Base-by-base conservation (phyloP, 1,140 invertebrate species). In the Harlomillsia oculata region DNA sequence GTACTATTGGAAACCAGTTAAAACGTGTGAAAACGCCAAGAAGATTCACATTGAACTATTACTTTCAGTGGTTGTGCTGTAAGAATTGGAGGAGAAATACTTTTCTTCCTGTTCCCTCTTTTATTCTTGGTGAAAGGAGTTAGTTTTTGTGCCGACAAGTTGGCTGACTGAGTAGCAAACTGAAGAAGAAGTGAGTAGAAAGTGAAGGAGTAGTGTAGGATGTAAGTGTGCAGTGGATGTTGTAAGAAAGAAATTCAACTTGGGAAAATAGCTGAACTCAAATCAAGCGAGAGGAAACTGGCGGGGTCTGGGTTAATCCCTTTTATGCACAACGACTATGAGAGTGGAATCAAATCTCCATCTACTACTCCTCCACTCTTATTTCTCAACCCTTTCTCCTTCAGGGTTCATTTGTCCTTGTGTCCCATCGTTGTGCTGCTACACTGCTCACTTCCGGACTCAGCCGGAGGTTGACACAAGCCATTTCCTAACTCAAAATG, bases 241-340 rank as follows among this genome's bases (percentile, higher is more conserved):
- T n/a, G n/a, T n/a, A n/a, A n/a, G n/a, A n/a, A n/a, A n/a, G n/a
- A n/a, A n/a, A n/a, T n/a, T n/a, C n/a, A n/a, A 5, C 40, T 25
- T 25, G 23, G 28, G 25, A 32, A 46, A 41, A 44, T 53, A 58
- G 41, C 56, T 37, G 6, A 13, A 14, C 9, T 45, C 41, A 58
- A 58, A 52, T 58, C 39, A 58, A 58, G 40, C 43, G 49, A 58
- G 30, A 26, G 30, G 36, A 59, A 45, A 37, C 50, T 26, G 21
- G 26, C n/a, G n/a, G n/a, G n/a, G n/a, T n/a, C n/a, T n/a, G n/a
- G 39, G 53, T 30, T 55, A 60, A 60, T 60, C 59, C 53, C 28
- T 41, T 55, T 34, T 51, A 52, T 60, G 21, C 39, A 34, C 53
- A 48, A 49, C n/a, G 56, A 60, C 59, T 52, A 60, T 60, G 59